Evolutionary conservation across 1,140 invertebrate genomes (phyloP).

Genomic region (Agrypnia vestita): DNA sequence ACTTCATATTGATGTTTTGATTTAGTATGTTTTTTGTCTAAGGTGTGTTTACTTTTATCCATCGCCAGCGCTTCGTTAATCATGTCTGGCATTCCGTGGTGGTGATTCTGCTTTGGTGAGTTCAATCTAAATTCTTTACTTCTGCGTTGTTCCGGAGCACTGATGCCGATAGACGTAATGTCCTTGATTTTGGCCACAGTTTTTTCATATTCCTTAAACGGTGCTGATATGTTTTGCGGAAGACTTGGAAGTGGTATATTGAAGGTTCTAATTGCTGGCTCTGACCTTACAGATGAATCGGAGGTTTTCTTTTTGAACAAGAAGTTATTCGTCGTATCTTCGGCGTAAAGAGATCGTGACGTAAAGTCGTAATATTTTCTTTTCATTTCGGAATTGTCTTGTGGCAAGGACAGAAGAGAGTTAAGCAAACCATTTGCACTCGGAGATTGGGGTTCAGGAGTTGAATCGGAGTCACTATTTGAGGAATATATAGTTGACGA

Average conservation of each 20-base stretch:
- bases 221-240: conserved; percentile 56
- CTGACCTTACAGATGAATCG: conserved; percentile 68
- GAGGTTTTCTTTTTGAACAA: conserved; percentile 61
- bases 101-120: conserved; percentile 62
- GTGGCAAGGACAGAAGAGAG: conserved; percentile 65
- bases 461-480: conserved; percentile 52
- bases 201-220: conserved; percentile 59
- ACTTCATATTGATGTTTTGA: conserved; percentile 28
- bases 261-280: conserved; percentile 66
- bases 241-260: conserved; percentile 69
- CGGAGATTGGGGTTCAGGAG: conserved; percentile 61
- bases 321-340: conserved; percentile 57
- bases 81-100: conserved; percentile 74
- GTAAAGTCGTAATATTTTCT: conserved; percentile 62
- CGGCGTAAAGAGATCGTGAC: conserved; percentile 56
- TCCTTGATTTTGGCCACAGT: conserved; percentile 64
- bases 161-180: conserved; percentile 63
- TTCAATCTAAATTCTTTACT: not conserved
- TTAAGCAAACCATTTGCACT: conserved; percentile 64
- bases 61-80: conserved; percentile 76
- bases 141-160: conserved; percentile 61
- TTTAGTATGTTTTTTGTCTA: not conserved
- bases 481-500: conserved; percentile 25
- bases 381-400: conserved; percentile 59
- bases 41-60: conserved; percentile 63